Percentiles rank a stretch among this genome's conserved stretches.
These are phyloP conservation scores for Sinocyclocheilus rhinocerous DNA, from an alignment of 2,113 vertebrate genomes.

Conservation along the genomic window DNA sequence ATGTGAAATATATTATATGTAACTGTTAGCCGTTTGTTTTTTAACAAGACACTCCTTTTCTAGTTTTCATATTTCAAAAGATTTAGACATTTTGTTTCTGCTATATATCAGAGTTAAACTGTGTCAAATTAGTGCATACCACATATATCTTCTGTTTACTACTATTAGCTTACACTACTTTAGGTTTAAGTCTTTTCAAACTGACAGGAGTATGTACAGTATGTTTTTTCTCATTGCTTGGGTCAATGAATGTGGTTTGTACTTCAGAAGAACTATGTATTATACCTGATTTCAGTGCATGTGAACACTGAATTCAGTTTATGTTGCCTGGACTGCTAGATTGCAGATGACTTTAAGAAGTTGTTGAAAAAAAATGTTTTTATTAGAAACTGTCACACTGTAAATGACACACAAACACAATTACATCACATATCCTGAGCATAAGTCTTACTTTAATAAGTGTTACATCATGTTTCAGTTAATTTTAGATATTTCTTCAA, in stretches of 20 bases:
- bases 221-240: slow-evolving; percentile 36
- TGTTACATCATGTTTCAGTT: not conserved
- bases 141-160: not conserved
- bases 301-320: slow-evolving; percentile 57
- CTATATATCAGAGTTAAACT: not conserved
- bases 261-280: slow-evolving; percentile 48
- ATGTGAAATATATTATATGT: slow-evolving; percentile 9
- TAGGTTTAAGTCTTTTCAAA: slow-evolving; percentile 38
- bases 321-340: slow-evolving; percentile 50
- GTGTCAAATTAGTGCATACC: not conserved
- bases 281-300: slow-evolving; percentile 47
- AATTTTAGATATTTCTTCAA: slow-evolving; percentile 33
- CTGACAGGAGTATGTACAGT: slow-evolving; percentile 64
- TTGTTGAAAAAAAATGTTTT: slow-evolving; percentile 35
- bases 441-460: slow-evolving; percentile 27
- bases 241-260: slow-evolving; percentile 52
- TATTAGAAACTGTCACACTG: slow-evolving; percentile 15
- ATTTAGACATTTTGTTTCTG: not conserved
- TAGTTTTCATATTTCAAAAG: not conserved
- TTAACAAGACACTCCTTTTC: slow-evolving; percentile 2
- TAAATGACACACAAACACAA: slow-evolving; percentile 34
- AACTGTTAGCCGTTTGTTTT: slow-evolving; percentile 16
- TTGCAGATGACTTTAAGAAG: slow-evolving; percentile 46
- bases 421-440: slow-evolving; percentile 13
- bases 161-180: not conserved